Conservation (phyloP, 2,888 invertebrate genomes). For the Glaucopsyche alexis region DNA sequence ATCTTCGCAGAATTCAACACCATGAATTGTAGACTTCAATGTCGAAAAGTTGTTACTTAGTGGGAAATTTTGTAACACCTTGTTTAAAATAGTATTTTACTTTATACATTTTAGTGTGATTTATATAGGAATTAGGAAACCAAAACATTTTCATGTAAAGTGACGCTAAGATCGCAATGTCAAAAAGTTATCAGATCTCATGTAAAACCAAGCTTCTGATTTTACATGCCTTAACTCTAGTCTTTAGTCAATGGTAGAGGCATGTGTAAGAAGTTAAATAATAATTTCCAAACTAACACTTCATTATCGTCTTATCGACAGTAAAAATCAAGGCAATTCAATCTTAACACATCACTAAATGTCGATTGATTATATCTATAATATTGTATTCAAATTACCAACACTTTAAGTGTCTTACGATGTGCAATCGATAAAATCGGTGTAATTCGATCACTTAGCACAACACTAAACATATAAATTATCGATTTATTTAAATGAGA, state of each 20-base stretch:
- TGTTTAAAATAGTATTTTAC: neutral
- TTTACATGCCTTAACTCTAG: too few species aligned
- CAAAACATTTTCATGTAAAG: too few species aligned
- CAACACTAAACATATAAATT: neutral
- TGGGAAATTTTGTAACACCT: neutral
- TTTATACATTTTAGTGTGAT: neutral
- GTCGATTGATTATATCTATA: constrained; percentile 11
- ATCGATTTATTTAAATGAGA: neutral
- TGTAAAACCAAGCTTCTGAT: too few species aligned
- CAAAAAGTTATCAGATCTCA: too few species aligned
- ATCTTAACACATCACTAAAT: constrained; percentile 26
- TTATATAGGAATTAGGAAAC: too few species aligned
- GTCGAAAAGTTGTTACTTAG: neutral
- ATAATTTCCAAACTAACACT: neutral
- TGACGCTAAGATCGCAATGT: too few species aligned
- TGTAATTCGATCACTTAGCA: constrained; percentile 18
- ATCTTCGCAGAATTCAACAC: neutral
- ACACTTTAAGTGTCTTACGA: neutral
- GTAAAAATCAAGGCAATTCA: neutral
- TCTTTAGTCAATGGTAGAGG: too few species aligned
- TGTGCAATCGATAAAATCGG: neutral
- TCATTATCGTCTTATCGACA: neutral
- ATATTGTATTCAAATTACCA: constrained; percentile 22
- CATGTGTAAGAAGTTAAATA: too few species aligned
- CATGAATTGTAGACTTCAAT: neutral